Evolutionary conservation across 2,113 vertebrate species (phyloP).

Genomic region (Eupsittula cactorum): DNA sequence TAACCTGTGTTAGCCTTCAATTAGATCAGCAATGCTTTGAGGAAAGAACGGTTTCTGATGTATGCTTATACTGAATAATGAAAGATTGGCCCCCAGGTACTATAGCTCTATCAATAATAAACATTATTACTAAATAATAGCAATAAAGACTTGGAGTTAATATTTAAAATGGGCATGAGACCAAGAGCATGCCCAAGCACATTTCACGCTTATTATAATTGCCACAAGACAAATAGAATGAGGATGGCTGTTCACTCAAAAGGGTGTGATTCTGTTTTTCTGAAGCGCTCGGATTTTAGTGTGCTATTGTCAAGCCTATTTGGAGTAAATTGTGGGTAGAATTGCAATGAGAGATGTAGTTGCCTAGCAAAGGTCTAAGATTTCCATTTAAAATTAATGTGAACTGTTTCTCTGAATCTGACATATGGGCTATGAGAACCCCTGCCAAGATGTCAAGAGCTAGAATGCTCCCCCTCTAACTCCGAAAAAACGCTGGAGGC

Average conservation of each 20-base stretch:
- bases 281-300: slow-evolving; percentile 48
- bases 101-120: slow-evolving; percentile 39
- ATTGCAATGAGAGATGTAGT: slow-evolving; percentile 56
- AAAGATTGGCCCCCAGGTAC: slow-evolving; percentile 43
- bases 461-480: slow-evolving; percentile 25
- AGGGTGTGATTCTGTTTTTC: slow-evolving; percentile 49
- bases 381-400: slow-evolving; percentile 70
- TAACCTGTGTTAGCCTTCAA: slow-evolving; percentile 33
- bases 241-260: slow-evolving; percentile 14
- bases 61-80: slow-evolving; percentile 10
- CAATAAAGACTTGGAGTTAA: background rate
- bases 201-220: slow-evolving; percentile 56
- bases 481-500: slow-evolving; percentile 24
- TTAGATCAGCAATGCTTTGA: slow-evolving; percentile 7
- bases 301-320: slow-evolving; percentile 40
- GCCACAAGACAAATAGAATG: slow-evolving; percentile 32
- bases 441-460: slow-evolving; percentile 66
- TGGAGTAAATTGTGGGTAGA: slow-evolving; percentile 51
- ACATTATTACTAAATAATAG: slow-evolving; percentile 64
- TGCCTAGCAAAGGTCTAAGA: slow-evolving; percentile 68
- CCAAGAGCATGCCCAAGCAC: slow-evolving; percentile 43
- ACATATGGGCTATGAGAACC: slow-evolving; percentile 62
- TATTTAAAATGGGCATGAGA: slow-evolving; percentile 39
- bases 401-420: slow-evolving; percentile 44
- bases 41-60: slow-evolving; percentile 11